Percentiles rank a stretch among this genome's conserved stretches.
phyloP scores from a whole-genome alignment of 2,113 vertebrate genomes.

The Gymnocephalus cernua region DNA sequence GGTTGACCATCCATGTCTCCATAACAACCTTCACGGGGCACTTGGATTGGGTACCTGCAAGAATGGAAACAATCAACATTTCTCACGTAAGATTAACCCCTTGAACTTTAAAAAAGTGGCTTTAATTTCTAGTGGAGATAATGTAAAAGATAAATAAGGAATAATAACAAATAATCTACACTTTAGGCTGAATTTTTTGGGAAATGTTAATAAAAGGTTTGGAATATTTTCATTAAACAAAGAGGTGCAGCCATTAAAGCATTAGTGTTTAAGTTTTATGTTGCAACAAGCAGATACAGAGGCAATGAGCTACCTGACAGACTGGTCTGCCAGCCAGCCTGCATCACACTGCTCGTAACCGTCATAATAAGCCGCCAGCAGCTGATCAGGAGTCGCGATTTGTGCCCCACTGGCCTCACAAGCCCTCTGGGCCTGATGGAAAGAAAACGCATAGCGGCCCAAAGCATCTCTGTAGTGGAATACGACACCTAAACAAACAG shows the following conservation, averaged over 20 bases:
- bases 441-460: slow-evolving; percentile 91
- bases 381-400: slow-evolving; percentile 92
- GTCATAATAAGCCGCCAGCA: slow-evolving; percentile 90
- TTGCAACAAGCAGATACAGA: neutral
- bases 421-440: slow-evolving; percentile 86
- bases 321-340: slow-evolving; percentile 96
- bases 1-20: slow-evolving; percentile 95
- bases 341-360: slow-evolving; percentile 96
- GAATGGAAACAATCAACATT: slow-evolving; percentile 1
- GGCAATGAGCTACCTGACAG: slow-evolving; percentile 87
- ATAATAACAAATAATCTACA: neutral
- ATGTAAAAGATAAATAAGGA: neutral
- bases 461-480: slow-evolving; percentile 94
- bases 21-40: slow-evolving; percentile 90
- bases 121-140: neutral
- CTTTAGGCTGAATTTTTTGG: neutral
- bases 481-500: slow-evolving; percentile 88
- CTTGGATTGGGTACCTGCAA: slow-evolving; percentile 92
- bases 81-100: neutral
- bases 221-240: neutral
- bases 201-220: neutral
- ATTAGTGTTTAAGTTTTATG: neutral
- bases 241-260: neutral
- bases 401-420: slow-evolving; percentile 89
- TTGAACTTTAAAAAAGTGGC: neutral